phyloP scores from a whole-genome alignment of 1,140 invertebrate species.

The Tetramorium simillimum region DNA sequence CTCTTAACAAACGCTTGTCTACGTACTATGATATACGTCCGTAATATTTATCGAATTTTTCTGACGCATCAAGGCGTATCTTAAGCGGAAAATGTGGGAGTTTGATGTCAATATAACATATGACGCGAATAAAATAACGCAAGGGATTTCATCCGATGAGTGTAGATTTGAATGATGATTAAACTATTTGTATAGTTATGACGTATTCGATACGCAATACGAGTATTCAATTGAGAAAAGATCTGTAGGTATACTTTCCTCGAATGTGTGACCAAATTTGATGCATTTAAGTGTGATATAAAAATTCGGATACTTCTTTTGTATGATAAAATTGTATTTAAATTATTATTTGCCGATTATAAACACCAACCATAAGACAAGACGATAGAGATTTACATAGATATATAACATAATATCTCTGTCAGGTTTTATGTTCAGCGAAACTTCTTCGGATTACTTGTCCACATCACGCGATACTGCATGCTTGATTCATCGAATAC shows the following conservation, averaged over 20 bases:
- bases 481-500: constrained; percentile 27
- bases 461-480: not conserved
- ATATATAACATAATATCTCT: not conserved
- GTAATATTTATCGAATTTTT: constrained; percentile 32
- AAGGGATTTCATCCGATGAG: not conserved
- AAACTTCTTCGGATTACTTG: constrained; percentile 1
- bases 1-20: constrained; percentile 44
- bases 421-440: not conserved
- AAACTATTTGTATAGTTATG: not conserved
- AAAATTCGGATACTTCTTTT: not conserved
- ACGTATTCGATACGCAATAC: not conserved
- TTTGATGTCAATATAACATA: not conserved
- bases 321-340: not conserved
- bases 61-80: not conserved
- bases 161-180: not conserved
- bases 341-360: not conserved
- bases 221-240: not conserved
- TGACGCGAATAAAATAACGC: not conserved
- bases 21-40: constrained; percentile 14
- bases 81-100: constrained; percentile 4
- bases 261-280: not conserved
- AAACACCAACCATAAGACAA: not conserved
- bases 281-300: not conserved
- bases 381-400: not conserved
- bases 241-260: not conserved